Evolutionary conservation across 2,113 vertebrate genomes (phyloP).

Genomic region (Ceyx cyanopectus): DNA sequence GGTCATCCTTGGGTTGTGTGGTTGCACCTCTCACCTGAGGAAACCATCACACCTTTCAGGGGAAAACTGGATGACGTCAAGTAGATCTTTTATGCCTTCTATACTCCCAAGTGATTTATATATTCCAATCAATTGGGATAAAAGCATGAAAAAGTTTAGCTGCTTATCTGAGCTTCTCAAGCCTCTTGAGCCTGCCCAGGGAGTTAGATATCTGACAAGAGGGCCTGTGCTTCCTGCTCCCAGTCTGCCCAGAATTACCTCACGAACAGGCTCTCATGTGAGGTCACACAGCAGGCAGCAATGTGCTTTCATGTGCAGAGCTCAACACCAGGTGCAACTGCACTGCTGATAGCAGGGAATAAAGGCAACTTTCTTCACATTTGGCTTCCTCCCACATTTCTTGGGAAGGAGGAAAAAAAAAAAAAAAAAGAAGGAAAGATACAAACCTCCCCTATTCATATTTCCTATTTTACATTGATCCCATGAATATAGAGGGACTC

Average conservation of each 20-base stretch:
- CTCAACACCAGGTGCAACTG: constrained; percentile 15
- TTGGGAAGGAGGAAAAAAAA: not conserved
- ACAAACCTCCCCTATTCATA: not conserved
- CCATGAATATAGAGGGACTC: accelerated
- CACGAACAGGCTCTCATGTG: not conserved
- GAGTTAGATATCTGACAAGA: not conserved
- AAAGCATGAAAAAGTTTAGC: not conserved
- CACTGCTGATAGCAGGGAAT: not conserved
- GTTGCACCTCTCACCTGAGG: not conserved
- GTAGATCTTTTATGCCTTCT: not conserved
- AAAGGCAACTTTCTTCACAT: constrained; percentile 22
- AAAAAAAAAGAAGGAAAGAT: not conserved
- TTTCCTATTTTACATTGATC: not conserved
- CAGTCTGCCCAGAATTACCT: not conserved
- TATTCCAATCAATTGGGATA: not conserved
- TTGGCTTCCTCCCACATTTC: not conserved
- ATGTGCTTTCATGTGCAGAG: not conserved
- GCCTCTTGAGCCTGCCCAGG: not conserved
- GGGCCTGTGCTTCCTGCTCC: not conserved
- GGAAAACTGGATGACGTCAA: not conserved
- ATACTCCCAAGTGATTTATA: not conserved
- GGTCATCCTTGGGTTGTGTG: not conserved
- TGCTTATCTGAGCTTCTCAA: not conserved
- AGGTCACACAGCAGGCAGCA: not conserved
- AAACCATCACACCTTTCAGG: not conserved